These are phyloP conservation scores for Charadrius vociferus DNA, from an alignment of 2,113 vertebrate species.

Conservation along the genomic window DNA sequence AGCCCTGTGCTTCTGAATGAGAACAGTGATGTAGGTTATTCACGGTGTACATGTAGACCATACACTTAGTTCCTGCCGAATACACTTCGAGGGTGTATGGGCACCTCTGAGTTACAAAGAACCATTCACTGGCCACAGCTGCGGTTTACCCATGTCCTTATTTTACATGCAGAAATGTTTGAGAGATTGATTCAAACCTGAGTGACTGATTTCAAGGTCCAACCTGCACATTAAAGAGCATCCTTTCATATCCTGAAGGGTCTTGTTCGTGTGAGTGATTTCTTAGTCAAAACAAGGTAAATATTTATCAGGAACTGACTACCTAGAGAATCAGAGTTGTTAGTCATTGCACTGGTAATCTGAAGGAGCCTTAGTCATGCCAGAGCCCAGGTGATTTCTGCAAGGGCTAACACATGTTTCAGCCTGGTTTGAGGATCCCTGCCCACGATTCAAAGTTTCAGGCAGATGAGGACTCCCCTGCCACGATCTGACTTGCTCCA, in stretches of 20 bases:
- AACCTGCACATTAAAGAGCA: background rate
- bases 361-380: conserved; percentile 50
- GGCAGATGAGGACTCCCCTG: background rate
- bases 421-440: background rate
- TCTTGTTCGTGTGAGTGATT: background rate
- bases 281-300: background rate
- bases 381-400: background rate
- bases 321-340: background rate
- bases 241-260: background rate
- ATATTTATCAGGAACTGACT: conserved; percentile 32
- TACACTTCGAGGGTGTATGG: background rate
- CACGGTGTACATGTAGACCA: background rate
- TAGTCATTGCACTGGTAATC: background rate
- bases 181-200: background rate
- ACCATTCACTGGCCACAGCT: background rate
- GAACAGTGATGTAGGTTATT: background rate
- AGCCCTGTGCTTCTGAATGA: background rate
- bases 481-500: background rate
- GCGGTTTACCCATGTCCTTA: background rate
- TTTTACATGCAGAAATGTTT: background rate
- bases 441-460: conserved; percentile 5
- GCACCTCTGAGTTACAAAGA: background rate
- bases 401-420: background rate
- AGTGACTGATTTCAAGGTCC: background rate
- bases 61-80: background rate